Evolutionary conservation across 1,140 invertebrate species (phyloP), one percentile per base, ranked within the genome.

Genomic region (Hirudo medicinalis): DNA sequence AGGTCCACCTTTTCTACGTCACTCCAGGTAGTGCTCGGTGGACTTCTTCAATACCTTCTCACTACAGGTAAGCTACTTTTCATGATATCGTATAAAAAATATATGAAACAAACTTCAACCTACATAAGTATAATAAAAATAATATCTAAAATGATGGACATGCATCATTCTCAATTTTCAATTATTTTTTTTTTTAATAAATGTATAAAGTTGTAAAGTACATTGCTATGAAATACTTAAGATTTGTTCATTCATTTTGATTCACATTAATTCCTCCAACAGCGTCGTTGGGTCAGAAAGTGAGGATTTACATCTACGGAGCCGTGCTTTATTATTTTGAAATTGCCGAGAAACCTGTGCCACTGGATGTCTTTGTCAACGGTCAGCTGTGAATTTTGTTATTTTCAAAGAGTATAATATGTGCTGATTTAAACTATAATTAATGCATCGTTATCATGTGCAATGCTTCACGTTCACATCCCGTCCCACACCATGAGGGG

Each of bases 221-320:
- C 40, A 4, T 11, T 40, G 4, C 40, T 40, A 11, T 40, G 11
- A n/a, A n/a, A n/a, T 36, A 6, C 32, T 36, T 36, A 2, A 36
- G 2, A 36, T 36, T 36, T 6, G 6, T 36, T 36, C 6, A 36
- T 36, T 36, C 32, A 36, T 3, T 6, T n/a, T n/a, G n/a, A 36
- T 36, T 36, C 32, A 36, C 32, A 36, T 36, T 36, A 3, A 6
- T 36, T 6, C 6, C 2, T 49, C 43, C 54, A 25, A 25, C 69
- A 83, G 82, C 80, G 74, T 79, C 78, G 71, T 86, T 87, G 0
- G 88, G 87, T 3, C 91, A 92, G 77, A 89, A 91, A 77, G 86
- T 92, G 54, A 82, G 90, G 66, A 89, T 90, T 0, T 91, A 93
- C 80, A 80, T 93, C 6, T 94, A 94, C 77, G 89, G 87, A 71